Evolutionary conservation across 1,140 invertebrate genomes (phyloP), one percentile per base, ranked within the genome.

Genomic region (Diorhabda carinulata): DNA sequence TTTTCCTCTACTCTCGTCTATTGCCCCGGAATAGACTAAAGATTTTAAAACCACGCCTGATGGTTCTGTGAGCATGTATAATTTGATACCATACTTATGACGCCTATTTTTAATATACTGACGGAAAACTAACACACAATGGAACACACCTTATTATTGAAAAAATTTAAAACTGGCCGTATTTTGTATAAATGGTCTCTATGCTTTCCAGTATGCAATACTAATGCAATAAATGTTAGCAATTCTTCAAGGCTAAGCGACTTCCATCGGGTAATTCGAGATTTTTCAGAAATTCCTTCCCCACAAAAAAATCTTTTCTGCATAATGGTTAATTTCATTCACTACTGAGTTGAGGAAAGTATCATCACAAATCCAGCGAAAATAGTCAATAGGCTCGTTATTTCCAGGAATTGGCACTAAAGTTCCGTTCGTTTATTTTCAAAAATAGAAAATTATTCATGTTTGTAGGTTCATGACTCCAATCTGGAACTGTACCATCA

Each of bases 131-230:
- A 73, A 57, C 4, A n/a, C n/a, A n/a, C n/a, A n/a, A 75, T 66
- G 7, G 43, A 8, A 6, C 57, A 61, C 74, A 77, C 77, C 66
- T 71, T 76, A 2, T 66, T 64, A 65, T 78, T 75, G 52, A 75
- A 77, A 72, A 57, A 69, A 66, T 74, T 59, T 44, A 75, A 68
- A 10, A 78, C 25, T 10, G 70, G 62, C 5, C 66, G 9, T 64
- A 74, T 60, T 74, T 74, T 74, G 43, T 66, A 70, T 25, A 74
- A 44, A 4, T 63, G 7, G 57, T 74, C 68, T 44, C 40, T 63
- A 43, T 41, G 4, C 8, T 7, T 44, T 40, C 61, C 52, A 8
- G 40, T 69, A 44, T 64, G 43, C 8, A 64, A 52, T 8, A 43
- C 9, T 5, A 61, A 61, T 62, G 5, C 10, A 42, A 69, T 63